A percentile compares a stretch with the other conserved stretches of the same genome.
These are phyloP conservation scores for Esox niger DNA, from an alignment of 2,113 vertebrate genomes.

Conservation along the genomic window DNA sequence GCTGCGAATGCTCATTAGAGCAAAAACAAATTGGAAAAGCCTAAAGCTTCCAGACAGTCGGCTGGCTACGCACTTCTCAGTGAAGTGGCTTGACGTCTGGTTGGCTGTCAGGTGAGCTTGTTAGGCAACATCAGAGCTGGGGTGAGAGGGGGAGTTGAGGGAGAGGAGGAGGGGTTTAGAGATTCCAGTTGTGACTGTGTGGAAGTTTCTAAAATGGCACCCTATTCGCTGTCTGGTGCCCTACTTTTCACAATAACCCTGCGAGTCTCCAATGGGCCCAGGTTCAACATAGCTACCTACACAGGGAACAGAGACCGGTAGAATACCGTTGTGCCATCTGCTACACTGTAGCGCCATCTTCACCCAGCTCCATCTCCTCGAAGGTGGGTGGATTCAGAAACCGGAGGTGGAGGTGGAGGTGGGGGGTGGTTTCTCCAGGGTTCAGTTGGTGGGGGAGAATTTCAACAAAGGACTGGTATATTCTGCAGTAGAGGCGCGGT, in stretches of 20 bases:
- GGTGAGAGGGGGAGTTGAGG: not conserved
- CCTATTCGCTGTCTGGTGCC: too few species aligned
- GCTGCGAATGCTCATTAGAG: not conserved
- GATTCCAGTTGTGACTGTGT: not conserved
- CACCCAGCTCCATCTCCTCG: not conserved
- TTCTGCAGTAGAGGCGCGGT: constrained; percentile 42
- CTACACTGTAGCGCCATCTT: not conserved
- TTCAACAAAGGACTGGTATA: not conserved
- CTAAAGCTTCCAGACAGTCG: not conserved
- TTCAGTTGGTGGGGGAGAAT: not conserved
- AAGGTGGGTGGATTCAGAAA: not conserved
- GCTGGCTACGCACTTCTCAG: not conserved
- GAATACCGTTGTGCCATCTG: not conserved
- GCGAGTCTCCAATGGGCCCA: too few species aligned
- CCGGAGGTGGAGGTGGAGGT: not conserved
- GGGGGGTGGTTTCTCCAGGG: not conserved
- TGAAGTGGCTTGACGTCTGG: not conserved
- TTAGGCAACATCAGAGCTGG: not conserved
- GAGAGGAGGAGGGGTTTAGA: not conserved
- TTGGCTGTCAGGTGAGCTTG: not conserved
- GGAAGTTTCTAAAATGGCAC: too few species aligned
- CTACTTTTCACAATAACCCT: too few species aligned
- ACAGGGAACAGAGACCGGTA: not conserved
- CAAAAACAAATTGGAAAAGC: not conserved
- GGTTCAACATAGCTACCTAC: too few species aligned